A percentile compares a stretch with the other conserved stretches of the same genome.
Evolutionary conservation across 2,113 vertebrate genomes (phyloP).

Genomic region (Hypomesus transpacificus): DNA sequence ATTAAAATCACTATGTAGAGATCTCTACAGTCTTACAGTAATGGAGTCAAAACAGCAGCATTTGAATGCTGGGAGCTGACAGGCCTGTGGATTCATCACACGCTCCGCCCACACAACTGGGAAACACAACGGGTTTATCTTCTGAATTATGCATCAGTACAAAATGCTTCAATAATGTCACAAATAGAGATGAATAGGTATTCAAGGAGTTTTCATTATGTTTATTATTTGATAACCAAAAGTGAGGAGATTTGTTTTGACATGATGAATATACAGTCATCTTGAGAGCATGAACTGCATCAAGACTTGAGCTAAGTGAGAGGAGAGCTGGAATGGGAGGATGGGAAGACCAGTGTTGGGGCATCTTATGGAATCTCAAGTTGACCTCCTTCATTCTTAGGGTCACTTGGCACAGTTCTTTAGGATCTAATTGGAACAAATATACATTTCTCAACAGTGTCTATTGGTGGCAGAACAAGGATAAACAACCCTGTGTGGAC

Average conservation of each 20-base stretch:
- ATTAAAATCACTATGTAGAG: too few relatives aligned
- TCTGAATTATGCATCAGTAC: neutral
- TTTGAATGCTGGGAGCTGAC: slow-evolving; percentile 40
- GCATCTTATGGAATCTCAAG: slow-evolving; percentile 6
- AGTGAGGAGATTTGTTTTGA: slow-evolving; percentile 49
- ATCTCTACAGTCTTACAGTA: too few relatives aligned
- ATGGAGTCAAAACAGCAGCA: slow-evolving; percentile 6
- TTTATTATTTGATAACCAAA: neutral
- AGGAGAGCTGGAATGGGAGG: neutral
- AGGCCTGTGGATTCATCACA: slow-evolving; percentile 47
- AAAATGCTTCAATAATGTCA: slow-evolving; percentile 30
- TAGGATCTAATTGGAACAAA: neutral
- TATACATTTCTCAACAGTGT: too few relatives aligned
- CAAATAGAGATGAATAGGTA: slow-evolving; percentile 18
- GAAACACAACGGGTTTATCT: slow-evolving; percentile 15
- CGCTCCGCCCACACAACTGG: slow-evolving; percentile 26
- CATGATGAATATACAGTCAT: slow-evolving; percentile 29
- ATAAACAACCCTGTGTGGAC: too few relatives aligned
- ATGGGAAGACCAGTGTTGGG: neutral
- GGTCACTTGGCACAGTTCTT: neutral
- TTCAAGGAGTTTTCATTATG: neutral
- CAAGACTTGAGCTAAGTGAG: slow-evolving; percentile 4
- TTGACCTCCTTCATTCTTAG: slow-evolving; percentile 12
- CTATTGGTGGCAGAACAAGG: too few relatives aligned
- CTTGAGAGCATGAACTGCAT: slow-evolving; percentile 9